A percentile compares a stretch with the other conserved stretches of the same genome.
Evolutionary conservation across 2,113 vertebrate species (phyloP).

Genomic region (Mandrillus leucophaeus): DNA sequence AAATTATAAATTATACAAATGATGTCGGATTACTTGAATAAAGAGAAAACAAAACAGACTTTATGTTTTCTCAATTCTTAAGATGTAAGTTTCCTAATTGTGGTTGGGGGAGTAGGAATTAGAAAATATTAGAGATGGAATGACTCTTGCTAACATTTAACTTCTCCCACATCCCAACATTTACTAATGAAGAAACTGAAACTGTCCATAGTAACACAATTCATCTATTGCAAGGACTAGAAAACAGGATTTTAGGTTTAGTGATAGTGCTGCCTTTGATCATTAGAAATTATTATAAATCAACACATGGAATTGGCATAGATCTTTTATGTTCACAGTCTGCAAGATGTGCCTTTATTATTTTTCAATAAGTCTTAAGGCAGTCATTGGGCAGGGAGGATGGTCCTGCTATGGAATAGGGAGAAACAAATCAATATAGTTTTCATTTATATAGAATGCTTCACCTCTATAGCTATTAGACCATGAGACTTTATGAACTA

Average conservation of each 20-base stretch:
- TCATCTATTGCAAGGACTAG: not conserved
- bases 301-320: not conserved
- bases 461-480: not conserved
- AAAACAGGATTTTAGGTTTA: not conserved
- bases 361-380: not conserved
- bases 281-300: not conserved
- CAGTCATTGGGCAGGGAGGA: not conserved
- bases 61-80: not conserved
- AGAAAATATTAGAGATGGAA: not conserved
- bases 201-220: not conserved
- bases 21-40: not conserved
- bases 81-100: not conserved
- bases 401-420: not conserved
- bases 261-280: not conserved
- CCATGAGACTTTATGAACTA: not conserved
- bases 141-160: not conserved
- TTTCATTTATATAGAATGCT: slow-evolving; percentile 7
- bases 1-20: not conserved
- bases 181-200: not conserved
- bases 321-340: not conserved
- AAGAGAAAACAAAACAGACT: not conserved
- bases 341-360: not conserved
- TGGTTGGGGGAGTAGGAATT: not conserved
- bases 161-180: not conserved
- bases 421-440: not conserved